Base-by-base conservation (phyloP, 2,797 vertebrate genomes). In the Pseudomugil tenellus region DNA sequence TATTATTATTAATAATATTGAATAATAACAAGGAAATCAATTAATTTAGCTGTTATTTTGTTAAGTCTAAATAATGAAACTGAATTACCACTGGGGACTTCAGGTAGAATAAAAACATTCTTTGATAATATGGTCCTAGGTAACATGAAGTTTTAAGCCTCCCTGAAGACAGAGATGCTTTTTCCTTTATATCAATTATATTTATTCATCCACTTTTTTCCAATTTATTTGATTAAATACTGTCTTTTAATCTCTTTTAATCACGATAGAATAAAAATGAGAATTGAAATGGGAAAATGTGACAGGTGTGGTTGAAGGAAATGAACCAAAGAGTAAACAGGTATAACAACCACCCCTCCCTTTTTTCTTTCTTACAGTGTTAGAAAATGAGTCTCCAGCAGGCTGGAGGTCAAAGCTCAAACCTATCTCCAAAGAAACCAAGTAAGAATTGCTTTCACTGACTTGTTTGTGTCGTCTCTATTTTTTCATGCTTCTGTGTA, bases 351-450 rank as follows among this genome's bases (percentile, higher is more conserved):
- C 11, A 10, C n/a, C 12, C 11, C 19, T 12, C 29, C 29, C 29
- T 32, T 11, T 32, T 21, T 21, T 35, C 2, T 62, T 66, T 56
- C 26, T 41, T 39, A 10, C 54, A 78, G 80, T 54, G 7, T 74
- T 70, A 84, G 92, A 90, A 37, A 83, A 43, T 0, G 88, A 80
- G 2, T 71, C 84, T 26, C 97, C 96, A 0, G 87, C 92, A 4
- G 94, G 92, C 2, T 98, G 97, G 97, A 94, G 96, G 76, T 89
- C 93, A 0, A 94, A 32, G 19, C 77, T 98, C 75, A 98, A 96
- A 73, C 95, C 96, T 0, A 75, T 97, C 65, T 70, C 88, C 37
- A 92, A 90, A 84, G 93, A 85, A 21, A 37, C 84, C 3, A 93
- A 91, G 94, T 95, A 88, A 90, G 93, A 73, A 49, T 57, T 31